Evolutionary conservation across 2,888 invertebrate genomes (phyloP).

Genomic region (Zaprionus bogoriensis): DNA sequence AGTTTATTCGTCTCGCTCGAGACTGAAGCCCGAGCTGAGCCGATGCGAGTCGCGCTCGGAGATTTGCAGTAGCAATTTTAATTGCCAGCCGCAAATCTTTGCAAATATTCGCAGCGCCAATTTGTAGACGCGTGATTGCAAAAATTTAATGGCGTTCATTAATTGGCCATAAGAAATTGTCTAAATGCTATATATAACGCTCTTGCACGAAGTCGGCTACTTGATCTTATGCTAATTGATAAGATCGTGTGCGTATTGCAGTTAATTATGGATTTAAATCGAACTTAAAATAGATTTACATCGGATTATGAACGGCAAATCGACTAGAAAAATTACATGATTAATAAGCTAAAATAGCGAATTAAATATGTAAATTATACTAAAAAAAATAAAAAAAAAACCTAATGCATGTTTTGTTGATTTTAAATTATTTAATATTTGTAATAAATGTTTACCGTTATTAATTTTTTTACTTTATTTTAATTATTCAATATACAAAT

Average conservation of each 20-base stretch:
- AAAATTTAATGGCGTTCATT: constrained; percentile 79
- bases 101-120: constrained; percentile 70
- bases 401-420: too few species aligned
- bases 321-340: background rate
- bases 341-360: background rate
- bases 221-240: constrained; percentile 39
- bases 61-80: constrained; percentile 72
- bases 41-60: background rate
- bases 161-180: constrained; percentile 72
- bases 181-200: constrained; percentile 48
- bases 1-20: constrained; percentile 30
- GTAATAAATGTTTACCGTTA: too few species aligned
- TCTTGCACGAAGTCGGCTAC: constrained; percentile 20
- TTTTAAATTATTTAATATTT: too few species aligned
- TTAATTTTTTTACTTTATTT: too few species aligned
- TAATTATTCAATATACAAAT: too few species aligned
- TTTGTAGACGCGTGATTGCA: constrained; percentile 74
- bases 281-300: background rate
- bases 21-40: background rate
- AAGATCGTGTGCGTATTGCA: constrained; percentile 26
- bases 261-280: constrained; percentile 26
- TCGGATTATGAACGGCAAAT: constrained; percentile 2
- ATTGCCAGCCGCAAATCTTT: constrained; percentile 66
- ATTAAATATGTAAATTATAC: too few species aligned
- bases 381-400: too few species aligned